Percentiles rank a stretch among this genome's conserved stretches.
These are phyloP conservation scores for Halcyon smyrnensis DNA, from an alignment of 2,797 vertebrate species.

Conservation along the genomic window DNA sequence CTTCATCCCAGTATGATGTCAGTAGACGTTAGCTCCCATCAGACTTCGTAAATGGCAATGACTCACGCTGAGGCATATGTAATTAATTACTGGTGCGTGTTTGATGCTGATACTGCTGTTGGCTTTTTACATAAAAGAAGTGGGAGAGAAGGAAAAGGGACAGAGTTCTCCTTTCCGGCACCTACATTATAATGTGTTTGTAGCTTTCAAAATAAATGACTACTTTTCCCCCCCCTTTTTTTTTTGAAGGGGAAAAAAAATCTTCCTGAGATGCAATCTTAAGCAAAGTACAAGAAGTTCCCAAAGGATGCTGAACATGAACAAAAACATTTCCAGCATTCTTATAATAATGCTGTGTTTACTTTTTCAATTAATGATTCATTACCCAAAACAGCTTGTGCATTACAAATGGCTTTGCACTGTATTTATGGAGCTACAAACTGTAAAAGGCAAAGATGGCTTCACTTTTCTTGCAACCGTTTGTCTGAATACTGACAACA, in stretches of 20 bases:
- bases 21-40: not conserved
- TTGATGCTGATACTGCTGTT: not conserved
- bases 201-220: conserved; percentile 36
- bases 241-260: not conserved
- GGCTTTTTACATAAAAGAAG: not conserved
- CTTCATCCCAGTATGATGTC: not conserved
- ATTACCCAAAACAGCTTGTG: conserved; percentile 17
- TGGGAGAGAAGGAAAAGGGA: not conserved
- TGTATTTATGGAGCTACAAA: conserved; percentile 1
- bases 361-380: conserved; percentile 65
- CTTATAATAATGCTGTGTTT: conserved; percentile 55
- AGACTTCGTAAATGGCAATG: not conserved
- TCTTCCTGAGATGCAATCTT: conserved; percentile 26
- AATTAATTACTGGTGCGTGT: not conserved
- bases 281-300: conserved; percentile 66
- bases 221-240: not conserved
- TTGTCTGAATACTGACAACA: not conserved
- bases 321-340: conserved; percentile 60
- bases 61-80: not conserved
- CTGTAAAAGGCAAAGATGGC: not conserved
- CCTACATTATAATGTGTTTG: not conserved
- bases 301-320: conserved; percentile 49
- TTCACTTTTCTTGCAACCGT: not conserved
- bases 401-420: not conserved
- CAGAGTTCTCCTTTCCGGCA: not conserved